Conservation (phyloP, 2,888 invertebrate genomes). For the Amiota mariae region DNA sequence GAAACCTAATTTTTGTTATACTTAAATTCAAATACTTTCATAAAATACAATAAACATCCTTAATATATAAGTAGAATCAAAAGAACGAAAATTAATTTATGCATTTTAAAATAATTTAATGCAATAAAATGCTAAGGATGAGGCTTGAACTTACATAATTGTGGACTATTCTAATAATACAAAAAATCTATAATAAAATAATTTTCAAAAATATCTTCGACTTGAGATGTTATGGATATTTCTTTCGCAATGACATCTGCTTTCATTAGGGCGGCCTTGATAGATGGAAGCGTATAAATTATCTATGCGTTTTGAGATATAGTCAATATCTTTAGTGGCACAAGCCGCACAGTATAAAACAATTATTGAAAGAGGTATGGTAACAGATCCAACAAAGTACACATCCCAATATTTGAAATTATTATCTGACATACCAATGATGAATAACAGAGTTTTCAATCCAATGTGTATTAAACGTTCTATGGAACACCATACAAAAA, state of each 20-base stretch:
- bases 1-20: no score
- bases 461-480: neutral
- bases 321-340: neutral
- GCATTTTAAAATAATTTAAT: neutral
- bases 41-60: no score
- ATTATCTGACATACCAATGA: neutral
- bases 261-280: no score
- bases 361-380: neutral
- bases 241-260: no score
- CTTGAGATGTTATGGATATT: no score
- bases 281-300: no score
- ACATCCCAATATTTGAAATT: neutral
- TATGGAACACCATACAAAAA: neutral
- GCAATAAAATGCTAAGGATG: neutral
- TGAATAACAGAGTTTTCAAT: neutral
- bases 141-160: conserved; percentile 11
- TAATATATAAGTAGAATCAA: no score
- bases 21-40: no score
- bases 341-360: neutral
- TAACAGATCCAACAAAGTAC: neutral
- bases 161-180: neutral
- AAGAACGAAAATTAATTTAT: no score
- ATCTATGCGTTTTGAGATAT: no score
- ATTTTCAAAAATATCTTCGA: neutral
- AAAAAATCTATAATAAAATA: neutral